phyloP scores from a whole-genome alignment of 2,113 vertebrate species.

The Sigmodon hispidus region DNA sequence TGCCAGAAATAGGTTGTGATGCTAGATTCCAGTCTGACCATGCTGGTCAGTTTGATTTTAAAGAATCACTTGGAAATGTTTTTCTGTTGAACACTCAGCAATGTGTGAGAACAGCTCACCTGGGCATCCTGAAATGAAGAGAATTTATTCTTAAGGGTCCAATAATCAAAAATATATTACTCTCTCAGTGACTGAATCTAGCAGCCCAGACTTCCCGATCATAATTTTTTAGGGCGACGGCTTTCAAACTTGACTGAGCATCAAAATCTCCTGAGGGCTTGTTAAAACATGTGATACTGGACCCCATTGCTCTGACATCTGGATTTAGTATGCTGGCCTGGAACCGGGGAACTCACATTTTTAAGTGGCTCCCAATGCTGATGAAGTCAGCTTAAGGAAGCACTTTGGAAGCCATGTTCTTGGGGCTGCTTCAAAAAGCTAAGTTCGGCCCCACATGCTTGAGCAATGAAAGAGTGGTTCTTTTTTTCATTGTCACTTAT shows the following conservation, averaged over 20 bases:
- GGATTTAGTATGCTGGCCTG: background rate
- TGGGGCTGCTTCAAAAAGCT: background rate
- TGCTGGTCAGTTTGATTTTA: conserved; percentile 54
- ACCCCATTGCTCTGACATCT: background rate
- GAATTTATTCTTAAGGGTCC: conserved; percentile 60
- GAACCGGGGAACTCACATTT: background rate
- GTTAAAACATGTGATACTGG: background rate
- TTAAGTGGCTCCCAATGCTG: background rate
- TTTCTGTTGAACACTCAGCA: conserved; percentile 28
- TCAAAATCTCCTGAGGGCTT: conserved; percentile 13
- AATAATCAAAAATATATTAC: conserved; percentile 45
- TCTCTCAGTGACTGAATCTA: background rate
- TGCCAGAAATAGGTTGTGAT: background rate
- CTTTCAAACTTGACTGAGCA: background rate
- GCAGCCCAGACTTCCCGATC: conserved; percentile 33
- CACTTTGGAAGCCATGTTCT: background rate
- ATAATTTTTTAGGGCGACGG: conserved; percentile 51
- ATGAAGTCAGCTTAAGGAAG: background rate
- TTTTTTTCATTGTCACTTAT: background rate
- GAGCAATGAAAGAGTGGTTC: background rate
- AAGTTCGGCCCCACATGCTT: background rate
- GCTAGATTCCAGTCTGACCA: background rate
- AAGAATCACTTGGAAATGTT: conserved; percentile 46
- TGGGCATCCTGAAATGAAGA: conserved; percentile 55
- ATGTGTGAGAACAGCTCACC: conserved; percentile 28